Conservation (phyloP, 2,797 vertebrate species). For the Luscinia megarhynchos region DNA sequence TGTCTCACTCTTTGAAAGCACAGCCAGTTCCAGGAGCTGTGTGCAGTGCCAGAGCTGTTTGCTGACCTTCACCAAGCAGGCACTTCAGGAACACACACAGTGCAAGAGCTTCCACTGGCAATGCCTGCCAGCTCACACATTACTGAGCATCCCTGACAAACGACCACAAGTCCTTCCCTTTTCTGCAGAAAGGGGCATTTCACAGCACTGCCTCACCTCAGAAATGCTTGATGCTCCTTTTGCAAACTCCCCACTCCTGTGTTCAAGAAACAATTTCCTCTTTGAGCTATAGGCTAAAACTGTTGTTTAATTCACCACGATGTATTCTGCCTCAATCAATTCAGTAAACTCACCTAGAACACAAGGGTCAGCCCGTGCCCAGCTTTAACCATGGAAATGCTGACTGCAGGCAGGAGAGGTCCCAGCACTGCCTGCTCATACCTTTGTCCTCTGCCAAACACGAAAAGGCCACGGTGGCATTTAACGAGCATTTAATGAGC, state of each 20-base stretch:
- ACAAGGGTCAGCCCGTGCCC: background rate
- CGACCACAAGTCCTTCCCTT: background rate
- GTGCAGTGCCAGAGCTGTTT: background rate
- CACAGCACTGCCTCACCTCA: background rate
- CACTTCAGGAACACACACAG: background rate
- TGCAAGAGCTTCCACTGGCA: background rate
- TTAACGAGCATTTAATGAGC: background rate
- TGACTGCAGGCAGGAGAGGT: background rate
- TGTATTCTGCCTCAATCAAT: background rate
- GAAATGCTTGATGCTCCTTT: background rate
- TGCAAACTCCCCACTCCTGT: background rate
- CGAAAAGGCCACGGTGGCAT: background rate
- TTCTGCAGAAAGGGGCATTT: background rate
- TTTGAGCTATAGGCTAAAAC: background rate
- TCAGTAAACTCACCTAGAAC: background rate
- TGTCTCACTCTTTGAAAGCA: background rate
- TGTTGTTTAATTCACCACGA: background rate
- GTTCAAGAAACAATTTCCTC: background rate
- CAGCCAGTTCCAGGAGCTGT: background rate
- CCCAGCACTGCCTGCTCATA: background rate
- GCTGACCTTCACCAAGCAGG: background rate
- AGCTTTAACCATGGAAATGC: background rate
- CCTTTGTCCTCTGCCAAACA: conserved; percentile 1
- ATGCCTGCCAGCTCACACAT: background rate
- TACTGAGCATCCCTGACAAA: background rate